Percentiles rank a stretch among this genome's conserved stretches.
Conservation (phyloP, 2,888 invertebrate genomes). For the Kryphioiulus occultus region DNA sequence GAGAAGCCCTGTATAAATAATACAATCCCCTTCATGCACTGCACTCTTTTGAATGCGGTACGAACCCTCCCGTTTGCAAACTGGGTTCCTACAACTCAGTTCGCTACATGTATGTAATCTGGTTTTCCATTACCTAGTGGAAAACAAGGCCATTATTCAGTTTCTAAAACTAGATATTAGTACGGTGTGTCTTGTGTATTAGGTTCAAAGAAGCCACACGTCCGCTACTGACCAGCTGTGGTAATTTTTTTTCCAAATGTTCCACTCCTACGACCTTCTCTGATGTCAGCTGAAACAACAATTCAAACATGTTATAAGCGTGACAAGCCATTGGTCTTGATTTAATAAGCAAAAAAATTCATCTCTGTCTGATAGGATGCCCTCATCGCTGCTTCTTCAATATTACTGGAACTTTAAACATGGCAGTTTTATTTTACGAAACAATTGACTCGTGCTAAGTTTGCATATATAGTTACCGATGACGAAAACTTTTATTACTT, state of each 20-base stretch:
- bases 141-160: too few species aligned
- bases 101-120: too few species aligned
- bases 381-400: conserved; percentile 45
- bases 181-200: too few species aligned
- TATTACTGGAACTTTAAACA: neutral
- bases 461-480: neutral
- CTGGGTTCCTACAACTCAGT: too few species aligned
- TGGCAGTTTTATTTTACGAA: neutral
- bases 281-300: conserved; percentile 21
- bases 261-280: conserved; percentile 43
- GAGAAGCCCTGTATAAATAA: too few species aligned
- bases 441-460: neutral
- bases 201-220: neutral
- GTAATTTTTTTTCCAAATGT: conserved; percentile 47
- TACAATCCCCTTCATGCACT: too few species aligned
- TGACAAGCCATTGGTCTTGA: neutral
- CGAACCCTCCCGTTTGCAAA: too few species aligned
- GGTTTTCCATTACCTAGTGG: too few species aligned
- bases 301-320: neutral
- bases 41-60: too few species aligned
- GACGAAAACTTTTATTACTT: conserved; percentile 37
- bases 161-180: too few species aligned
- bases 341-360: neutral
- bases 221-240: conserved; percentile 41
- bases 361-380: conserved; percentile 37